A percentile compares a stretch with the other conserved stretches of the same genome.
Evolutionary conservation across 2,113 vertebrate genomes (phyloP).

Genomic region (Apaloderma vittatum): DNA sequence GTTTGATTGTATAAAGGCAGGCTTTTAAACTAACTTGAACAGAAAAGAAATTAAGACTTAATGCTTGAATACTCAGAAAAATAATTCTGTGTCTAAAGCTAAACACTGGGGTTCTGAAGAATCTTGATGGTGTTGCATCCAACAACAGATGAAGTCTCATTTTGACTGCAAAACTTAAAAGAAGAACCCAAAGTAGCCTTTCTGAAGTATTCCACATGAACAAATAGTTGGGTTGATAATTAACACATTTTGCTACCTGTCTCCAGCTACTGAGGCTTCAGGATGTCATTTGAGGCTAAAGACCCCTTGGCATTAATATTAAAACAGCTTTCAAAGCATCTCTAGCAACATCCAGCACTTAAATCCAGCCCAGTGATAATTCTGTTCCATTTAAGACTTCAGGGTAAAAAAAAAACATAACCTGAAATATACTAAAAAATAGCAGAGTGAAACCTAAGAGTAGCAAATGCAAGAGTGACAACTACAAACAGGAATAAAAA

Average conservation of each 20-base stretch:
- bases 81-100: neutral
- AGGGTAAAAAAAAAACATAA: neutral
- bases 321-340: neutral
- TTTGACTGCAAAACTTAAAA: neutral
- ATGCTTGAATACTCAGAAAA: neutral
- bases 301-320: neutral
- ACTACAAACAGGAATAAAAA: neutral
- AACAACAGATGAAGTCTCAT: neutral
- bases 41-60: neutral
- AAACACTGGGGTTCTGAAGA: neutral
- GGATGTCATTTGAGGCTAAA: neutral
- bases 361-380: neutral
- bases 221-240: neutral
- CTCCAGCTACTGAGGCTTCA: neutral
- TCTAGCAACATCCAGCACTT: neutral
- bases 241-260: neutral
- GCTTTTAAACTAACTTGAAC: neutral
- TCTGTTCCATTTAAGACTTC: fast-evolving
- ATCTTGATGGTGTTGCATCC: neutral
- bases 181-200: neutral
- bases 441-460: neutral
- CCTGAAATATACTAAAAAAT: neutral
- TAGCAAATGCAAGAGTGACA: neutral
- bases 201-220: neutral
- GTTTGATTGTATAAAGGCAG: neutral